These are phyloP conservation scores for Psephotus haematonotus DNA, from an alignment of 2,113 vertebrate genomes.

Conservation along the genomic window DNA sequence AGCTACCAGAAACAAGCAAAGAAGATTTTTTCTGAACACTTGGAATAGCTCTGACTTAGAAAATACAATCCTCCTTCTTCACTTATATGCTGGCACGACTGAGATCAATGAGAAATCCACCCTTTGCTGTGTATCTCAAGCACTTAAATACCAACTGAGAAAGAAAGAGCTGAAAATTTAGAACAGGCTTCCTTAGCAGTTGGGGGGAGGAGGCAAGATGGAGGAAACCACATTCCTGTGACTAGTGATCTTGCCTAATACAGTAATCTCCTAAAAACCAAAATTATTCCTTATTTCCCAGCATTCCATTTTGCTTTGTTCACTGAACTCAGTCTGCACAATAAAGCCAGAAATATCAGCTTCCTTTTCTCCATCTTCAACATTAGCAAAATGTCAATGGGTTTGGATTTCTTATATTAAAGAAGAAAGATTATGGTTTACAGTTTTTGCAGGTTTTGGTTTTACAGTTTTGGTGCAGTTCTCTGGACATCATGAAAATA, in stretches of 20 bases:
- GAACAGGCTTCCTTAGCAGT: background rate
- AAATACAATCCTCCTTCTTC: background rate
- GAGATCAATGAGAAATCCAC: background rate
- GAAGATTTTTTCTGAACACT: background rate
- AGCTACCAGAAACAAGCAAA: background rate
- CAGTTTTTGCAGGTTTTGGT: background rate
- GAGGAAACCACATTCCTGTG: background rate
- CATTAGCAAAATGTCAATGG: background rate
- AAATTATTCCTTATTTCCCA: background rate
- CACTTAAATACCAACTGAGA: background rate
- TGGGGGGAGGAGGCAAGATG: background rate
- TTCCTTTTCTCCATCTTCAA: background rate
- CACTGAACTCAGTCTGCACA: background rate
- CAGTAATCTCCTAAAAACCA: background rate
- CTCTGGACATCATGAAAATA: background rate
- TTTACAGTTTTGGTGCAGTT: background rate
- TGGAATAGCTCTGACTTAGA: background rate
- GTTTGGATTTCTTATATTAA: background rate
- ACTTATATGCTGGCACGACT: background rate
- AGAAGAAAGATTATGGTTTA: background rate
- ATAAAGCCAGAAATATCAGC: background rate
- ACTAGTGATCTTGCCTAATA: background rate
- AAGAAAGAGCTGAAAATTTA: background rate
- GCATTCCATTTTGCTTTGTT: background rate
- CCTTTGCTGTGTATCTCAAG: background rate